phyloP scores from a whole-genome alignment of 1,140 invertebrate species.

The Musca vetustissima region DNA sequence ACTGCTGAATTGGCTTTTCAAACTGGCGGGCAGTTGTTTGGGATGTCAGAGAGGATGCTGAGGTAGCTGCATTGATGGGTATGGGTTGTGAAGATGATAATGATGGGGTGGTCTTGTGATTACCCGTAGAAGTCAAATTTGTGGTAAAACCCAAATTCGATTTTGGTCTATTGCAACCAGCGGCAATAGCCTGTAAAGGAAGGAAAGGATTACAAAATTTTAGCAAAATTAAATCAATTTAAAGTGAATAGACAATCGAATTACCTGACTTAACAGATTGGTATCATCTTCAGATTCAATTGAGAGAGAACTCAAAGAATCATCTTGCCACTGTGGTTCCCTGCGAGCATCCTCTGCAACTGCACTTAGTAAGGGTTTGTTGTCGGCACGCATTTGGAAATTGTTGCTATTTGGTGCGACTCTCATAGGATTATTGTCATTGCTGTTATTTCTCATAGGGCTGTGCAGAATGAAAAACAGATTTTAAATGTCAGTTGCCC shows the following conservation, averaged over 20 bases:
- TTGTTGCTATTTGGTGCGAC: background rate
- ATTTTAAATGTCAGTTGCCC: too few relatives aligned
- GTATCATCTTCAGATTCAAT: slow-evolving; percentile 59
- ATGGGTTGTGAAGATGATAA: slow-evolving; percentile 49
- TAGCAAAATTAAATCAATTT: background rate
- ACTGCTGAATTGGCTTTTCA: slow-evolving; percentile 39
- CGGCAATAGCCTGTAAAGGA: slow-evolving; percentile 48
- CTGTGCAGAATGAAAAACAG: background rate
- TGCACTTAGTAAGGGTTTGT: slow-evolving; percentile 29
- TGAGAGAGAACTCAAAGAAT: slow-evolving; percentile 61
- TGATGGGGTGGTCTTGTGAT: slow-evolving; percentile 43
- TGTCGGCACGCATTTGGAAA: slow-evolving; percentile 30
- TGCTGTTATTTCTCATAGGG: background rate
- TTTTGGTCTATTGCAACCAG: slow-evolving; percentile 53
- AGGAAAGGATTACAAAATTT: background rate
- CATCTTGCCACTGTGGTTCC: slow-evolving; percentile 53
- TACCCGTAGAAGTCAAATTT: slow-evolving; percentile 31
- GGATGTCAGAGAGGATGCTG: slow-evolving; percentile 47
- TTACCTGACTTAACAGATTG: slow-evolving; percentile 53
- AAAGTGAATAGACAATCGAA: too few relatives aligned
- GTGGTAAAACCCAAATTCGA: slow-evolving; percentile 52
- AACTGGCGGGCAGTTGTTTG: slow-evolving; percentile 35
- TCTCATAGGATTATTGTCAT: background rate
- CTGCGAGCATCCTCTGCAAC: slow-evolving; percentile 34
- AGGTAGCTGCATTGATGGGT: slow-evolving; percentile 47